Conservation (phyloP, 2,888 invertebrate genomes). For the Ichneumoninae sp. region DNA sequence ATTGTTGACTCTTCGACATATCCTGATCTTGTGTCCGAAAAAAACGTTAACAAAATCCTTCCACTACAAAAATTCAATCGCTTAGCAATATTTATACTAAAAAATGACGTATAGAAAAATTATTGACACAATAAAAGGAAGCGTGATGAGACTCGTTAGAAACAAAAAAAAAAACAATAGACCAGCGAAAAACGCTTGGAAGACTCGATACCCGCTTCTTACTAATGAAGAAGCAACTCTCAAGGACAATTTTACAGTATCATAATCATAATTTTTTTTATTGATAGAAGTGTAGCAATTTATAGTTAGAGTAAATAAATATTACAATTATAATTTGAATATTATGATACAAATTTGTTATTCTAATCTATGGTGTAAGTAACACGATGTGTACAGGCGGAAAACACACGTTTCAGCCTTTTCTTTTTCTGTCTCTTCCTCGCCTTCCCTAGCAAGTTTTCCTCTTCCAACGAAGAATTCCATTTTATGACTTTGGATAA, state of each 20-base stretch:
- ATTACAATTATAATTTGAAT: conserved; percentile 68
- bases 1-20: conserved; percentile 52
- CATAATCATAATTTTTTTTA: conserved; percentile 65
- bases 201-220: not conserved
- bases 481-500: conserved; percentile 3
- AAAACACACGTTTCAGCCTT: conserved; percentile 48
- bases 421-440: conserved; percentile 15
- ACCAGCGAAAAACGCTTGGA: not conserved
- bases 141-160: conserved; percentile 21
- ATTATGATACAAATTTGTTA: conserved; percentile 69
- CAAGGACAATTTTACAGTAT: conserved; percentile 59
- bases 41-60: not conserved
- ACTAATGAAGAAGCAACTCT: not conserved
- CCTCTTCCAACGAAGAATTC: not conserved
- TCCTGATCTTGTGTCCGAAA: conserved; percentile 40
- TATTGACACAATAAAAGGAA: conserved; percentile 26
- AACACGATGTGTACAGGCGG: conserved; percentile 62
- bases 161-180: conserved; percentile 12
- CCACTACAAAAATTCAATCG: not conserved
- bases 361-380: conserved; percentile 65
- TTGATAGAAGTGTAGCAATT: conserved; percentile 63
- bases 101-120: conserved; percentile 28
- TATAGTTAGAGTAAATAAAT: conserved; percentile 69
- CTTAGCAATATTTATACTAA: conserved; percentile 13
- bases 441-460: not conserved